A percentile compares a stretch with the other conserved stretches of the same genome.
Evolutionary conservation across 2,113 vertebrate genomes (phyloP).

Genomic region (human): GRCh38 chr6:33722501-33723000

Average conservation of each 20-base stretch:
- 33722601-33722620: not conserved
- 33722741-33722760: slow-evolving; percentile 85
- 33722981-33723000: slow-evolving; percentile 89
- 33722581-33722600: not conserved
- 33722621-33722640: not conserved
- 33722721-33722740: slow-evolving; percentile 79
- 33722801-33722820: slow-evolving; percentile 63
- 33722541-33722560: not conserved
- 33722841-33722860: slow-evolving; percentile 89
- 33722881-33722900: not conserved
- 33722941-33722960: slow-evolving; percentile 78
- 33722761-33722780: slow-evolving; percentile 88
- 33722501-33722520: not conserved
- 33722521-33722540: not conserved
- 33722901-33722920: slow-evolving; percentile 11
- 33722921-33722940: slow-evolving; percentile 44
- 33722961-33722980: slow-evolving; percentile 88
- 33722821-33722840: slow-evolving; percentile 85
- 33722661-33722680: slow-evolving; percentile 19
- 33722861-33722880: slow-evolving; percentile 72
- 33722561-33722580: not conserved
- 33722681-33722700: slow-evolving; percentile 19
- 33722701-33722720: not conserved
- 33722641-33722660: not conserved
- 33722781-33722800: slow-evolving; percentile 84